phyloP scores from a whole-genome alignment of 2,888 invertebrate genomes.

The Zelleria hepariella region DNA sequence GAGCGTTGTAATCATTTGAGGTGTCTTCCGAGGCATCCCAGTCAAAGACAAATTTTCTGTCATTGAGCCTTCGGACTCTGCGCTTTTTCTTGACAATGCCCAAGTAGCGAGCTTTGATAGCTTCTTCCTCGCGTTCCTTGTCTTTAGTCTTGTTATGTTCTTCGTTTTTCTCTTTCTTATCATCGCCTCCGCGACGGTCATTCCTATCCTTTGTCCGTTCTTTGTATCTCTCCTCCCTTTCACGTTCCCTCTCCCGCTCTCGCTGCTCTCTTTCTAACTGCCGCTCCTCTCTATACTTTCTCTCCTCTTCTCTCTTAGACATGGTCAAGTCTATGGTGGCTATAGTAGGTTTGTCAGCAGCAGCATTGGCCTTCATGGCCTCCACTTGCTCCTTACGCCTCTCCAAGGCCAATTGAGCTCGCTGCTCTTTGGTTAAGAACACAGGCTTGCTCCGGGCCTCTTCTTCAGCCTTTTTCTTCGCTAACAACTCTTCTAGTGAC shows the following conservation, averaged over 20 bases:
- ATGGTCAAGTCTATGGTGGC: constrained; percentile 60
- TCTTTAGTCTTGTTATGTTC: constrained; percentile 78
- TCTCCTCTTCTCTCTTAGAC: constrained; percentile 60
- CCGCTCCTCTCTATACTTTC: constrained; percentile 49
- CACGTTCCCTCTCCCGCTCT: constrained; percentile 63
- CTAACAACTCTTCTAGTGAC: constrained; percentile 94
- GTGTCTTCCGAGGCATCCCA: constrained; percentile 99
- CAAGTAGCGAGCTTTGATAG: constrained; percentile 95
- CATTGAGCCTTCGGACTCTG: constrained; percentile 92
- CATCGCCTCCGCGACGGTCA: constrained; percentile 53
- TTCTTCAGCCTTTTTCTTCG: constrained; percentile 97
- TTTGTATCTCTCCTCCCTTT: constrained; percentile 79
- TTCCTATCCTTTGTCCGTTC: constrained; percentile 50
- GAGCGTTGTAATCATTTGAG: constrained; percentile 95
- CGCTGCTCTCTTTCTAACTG: constrained; percentile 48
- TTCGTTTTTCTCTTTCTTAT: constrained; percentile 63
- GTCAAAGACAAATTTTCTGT: constrained; percentile 99
- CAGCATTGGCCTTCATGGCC: constrained; percentile 75
- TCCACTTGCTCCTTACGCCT: constrained; percentile 92
- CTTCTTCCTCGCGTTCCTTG: constrained; percentile 93
- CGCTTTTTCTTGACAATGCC: constrained; percentile 95
- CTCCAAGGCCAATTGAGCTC: constrained; percentile 90
- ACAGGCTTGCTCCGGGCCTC: constrained; percentile 96
- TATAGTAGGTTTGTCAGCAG: constrained; percentile 60
- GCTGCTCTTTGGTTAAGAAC: constrained; percentile 96